Percentiles rank a stretch among this genome's conserved stretches.
Conservation (phyloP, 2,888 invertebrate species). For the Labia minor region DNA sequence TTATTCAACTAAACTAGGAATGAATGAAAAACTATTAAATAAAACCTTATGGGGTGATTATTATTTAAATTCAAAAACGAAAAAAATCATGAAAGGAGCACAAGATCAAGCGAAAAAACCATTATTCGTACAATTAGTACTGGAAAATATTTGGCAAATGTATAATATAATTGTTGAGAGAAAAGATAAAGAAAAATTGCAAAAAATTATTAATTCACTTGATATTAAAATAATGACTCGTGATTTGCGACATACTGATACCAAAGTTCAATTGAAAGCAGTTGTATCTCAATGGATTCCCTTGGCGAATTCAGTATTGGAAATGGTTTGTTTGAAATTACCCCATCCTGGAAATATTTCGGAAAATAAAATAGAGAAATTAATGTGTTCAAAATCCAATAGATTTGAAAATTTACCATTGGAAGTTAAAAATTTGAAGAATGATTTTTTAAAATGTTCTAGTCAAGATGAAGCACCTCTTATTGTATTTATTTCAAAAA, state of each 20-base stretch:
- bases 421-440: constrained; percentile 59
- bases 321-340: constrained; percentile 68
- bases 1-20: constrained; percentile 61
- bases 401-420: constrained; percentile 55
- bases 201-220: constrained; percentile 60
- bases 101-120: constrained; percentile 87
- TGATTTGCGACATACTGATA: constrained; percentile 69
- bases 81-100: constrained; percentile 75
- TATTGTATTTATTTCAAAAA: constrained; percentile 76
- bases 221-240: constrained; percentile 62
- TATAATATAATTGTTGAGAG: constrained; percentile 71
- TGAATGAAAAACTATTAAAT: constrained; percentile 58
- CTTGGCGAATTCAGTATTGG: constrained; percentile 66
- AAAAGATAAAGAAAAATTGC: constrained; percentile 63
- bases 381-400: constrained; percentile 62
- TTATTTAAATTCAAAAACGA: constrained; percentile 74
- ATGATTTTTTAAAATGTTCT: constrained; percentile 58
- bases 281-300: constrained; percentile 86
- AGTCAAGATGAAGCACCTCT: constrained; percentile 51
- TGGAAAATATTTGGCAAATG: constrained; percentile 78
- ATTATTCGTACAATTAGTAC: constrained; percentile 79
- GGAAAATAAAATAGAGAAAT: constrained; percentile 66
- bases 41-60: constrained; percentile 91
- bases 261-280: constrained; percentile 64
- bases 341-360: constrained; percentile 68